Conservation (phyloP, 2,797 vertebrate genomes). For the Neopelma chrysocephalum region DNA sequence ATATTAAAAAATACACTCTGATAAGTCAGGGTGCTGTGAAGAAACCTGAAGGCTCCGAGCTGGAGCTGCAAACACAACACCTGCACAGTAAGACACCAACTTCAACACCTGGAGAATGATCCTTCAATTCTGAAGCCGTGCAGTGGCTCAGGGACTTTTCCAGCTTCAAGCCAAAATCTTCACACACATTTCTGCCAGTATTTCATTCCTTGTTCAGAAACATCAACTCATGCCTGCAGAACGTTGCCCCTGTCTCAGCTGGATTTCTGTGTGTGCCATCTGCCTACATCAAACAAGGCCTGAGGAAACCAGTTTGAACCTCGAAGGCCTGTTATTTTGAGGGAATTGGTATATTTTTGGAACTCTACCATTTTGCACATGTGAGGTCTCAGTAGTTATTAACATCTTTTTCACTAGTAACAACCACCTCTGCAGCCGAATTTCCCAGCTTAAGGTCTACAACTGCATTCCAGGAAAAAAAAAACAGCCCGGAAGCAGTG, state of each 20-base stretch:
- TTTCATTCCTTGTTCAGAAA: not conserved
- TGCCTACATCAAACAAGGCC: not conserved
- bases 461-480: not conserved
- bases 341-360: not conserved
- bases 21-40: not conserved
- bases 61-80: not conserved
- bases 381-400: not conserved
- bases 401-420: not conserved
- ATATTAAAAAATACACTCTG: not conserved
- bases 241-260: fast-evolving
- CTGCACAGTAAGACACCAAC: not conserved
- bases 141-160: fast-evolving
- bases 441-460: not conserved
- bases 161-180: not conserved
- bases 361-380: not conserved
- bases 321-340: not conserved
- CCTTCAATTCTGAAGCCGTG: fast-evolving
- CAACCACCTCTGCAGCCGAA: not conserved
- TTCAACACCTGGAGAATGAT: not conserved
- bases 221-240: not conserved
- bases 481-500: not conserved
- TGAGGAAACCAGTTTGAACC: not conserved
- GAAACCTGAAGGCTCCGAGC: not conserved
- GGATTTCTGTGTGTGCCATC: not conserved
- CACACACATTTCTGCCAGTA: fast-evolving